Base-by-base conservation (phyloP, 2,797 vertebrate genomes). In the Salarias fasciatus region DNA sequence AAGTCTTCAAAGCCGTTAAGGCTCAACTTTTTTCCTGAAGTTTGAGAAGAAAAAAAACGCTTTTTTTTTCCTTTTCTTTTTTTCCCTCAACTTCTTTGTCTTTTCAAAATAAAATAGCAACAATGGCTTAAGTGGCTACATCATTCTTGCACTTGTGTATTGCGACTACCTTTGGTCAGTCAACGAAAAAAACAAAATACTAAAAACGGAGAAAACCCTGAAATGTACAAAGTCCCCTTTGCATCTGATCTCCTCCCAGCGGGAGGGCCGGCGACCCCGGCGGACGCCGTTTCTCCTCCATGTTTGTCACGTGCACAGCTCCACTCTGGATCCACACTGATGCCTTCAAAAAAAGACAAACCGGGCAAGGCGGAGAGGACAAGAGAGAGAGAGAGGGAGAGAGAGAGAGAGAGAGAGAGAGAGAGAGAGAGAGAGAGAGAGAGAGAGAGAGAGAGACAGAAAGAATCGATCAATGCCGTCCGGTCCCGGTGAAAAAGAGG, bases 141-240 rank as follows among this genome's bases (percentile, higher is more conserved):
- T 80, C 80, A 75, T 91, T 86, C 82, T 90, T 85, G 82, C 83
- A 83, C 86, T 24, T 24, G 88, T 86, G 89, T 91, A 90, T 91
- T 90, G 82, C 74, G 82, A 65, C 75, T 90, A 86, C 92, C 91
- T 92, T 92, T 91, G 90, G 90, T 91, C 92, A 93, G 91, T 90
- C 84, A 61, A 60, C 84, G 77, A 89, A 84, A 86, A 70, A 56
- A n/a, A n/a, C n/a, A n/a, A n/a, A n/a, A n/a, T n/a, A n/a, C n/a
- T n/a, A n/a, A n/a, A n/a, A n/a, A 75, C 18, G 83, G 57, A 73
- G 49, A 85, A 84, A 82, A 72, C 71, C 86, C 89, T 86, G 83
- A 87, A 88, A 86, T 77, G 5, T 78, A 71, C 84, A 59, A 24
- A 84, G 84, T 75, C 72, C 69, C 18, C 18, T 37, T 24, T 24